Evolutionary conservation across 2,113 vertebrate genomes (phyloP).

Genomic region (Apodemus sylvaticus): DNA sequence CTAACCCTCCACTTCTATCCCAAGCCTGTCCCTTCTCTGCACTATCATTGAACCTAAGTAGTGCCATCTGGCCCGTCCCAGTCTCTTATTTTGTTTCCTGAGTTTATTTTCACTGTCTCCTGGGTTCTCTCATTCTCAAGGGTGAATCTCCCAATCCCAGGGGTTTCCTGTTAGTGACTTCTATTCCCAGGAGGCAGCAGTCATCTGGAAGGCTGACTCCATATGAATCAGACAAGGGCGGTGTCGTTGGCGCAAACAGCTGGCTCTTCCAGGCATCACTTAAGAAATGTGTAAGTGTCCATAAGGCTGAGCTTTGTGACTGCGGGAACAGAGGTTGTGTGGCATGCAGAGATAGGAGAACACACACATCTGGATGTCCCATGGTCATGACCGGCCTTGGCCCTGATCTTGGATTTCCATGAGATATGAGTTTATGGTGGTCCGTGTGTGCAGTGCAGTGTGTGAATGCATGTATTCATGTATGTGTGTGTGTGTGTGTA

Average conservation of each 20-base stretch:
- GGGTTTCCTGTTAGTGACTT: background rate
- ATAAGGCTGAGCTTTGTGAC: slow-evolving; percentile 22
- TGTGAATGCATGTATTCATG: background rate
- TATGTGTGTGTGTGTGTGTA: background rate
- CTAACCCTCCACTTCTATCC: background rate
- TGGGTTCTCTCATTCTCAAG: slow-evolving; percentile 10
- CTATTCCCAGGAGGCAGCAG: background rate
- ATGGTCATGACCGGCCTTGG: slow-evolving; percentile 31
- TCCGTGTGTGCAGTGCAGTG: background rate
- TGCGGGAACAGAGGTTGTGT: background rate
- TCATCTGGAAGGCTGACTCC: slow-evolving; percentile 9
- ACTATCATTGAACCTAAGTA: background rate
- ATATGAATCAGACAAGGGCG: background rate
- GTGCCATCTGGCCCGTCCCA: background rate
- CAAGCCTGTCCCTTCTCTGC: background rate
- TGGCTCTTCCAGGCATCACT: slow-evolving; percentile 70
- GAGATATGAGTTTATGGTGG: background rate
- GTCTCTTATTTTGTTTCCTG: background rate
- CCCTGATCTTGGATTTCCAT: background rate
- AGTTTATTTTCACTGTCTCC: background rate
- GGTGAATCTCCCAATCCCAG: slow-evolving; percentile 40
- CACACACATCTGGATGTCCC: slow-evolving; percentile 54
- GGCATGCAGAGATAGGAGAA: background rate
- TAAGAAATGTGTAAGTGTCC: slow-evolving; percentile 74
- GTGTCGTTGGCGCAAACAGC: slow-evolving; percentile 66